Evolutionary conservation across 2,888 invertebrate species (phyloP).

Genomic region (Ceraclea dissimilis): DNA sequence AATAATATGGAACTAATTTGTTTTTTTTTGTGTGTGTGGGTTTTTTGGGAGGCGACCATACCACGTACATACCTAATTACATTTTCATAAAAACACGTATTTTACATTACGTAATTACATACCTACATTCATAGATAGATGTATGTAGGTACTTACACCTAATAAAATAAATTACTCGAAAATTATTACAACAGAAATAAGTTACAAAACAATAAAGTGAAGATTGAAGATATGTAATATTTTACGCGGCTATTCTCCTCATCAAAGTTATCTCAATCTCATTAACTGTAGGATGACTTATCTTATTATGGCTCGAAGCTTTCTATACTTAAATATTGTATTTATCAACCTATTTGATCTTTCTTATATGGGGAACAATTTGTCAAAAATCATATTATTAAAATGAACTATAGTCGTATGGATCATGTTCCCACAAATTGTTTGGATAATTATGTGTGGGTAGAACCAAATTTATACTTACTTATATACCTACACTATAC

Average conservation of each 20-base stretch:
- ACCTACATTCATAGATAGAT: too few species aligned
- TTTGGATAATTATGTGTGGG: slow-evolving; percentile 1
- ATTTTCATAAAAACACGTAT: not conserved
- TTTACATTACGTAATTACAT: not conserved
- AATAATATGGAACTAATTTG: too few species aligned
- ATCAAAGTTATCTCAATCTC: not conserved
- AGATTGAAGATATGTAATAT: not conserved
- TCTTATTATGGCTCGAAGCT: not conserved
- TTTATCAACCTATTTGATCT: not conserved
- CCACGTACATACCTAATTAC: not conserved
- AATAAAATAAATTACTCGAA: not conserved
- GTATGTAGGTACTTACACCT: too few species aligned
- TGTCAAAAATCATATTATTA: not conserved
- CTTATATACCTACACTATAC: too few species aligned
- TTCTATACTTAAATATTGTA: not conserved
- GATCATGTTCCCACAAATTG: not conserved
- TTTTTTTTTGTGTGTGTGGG: too few species aligned
- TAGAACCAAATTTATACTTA: too few species aligned
- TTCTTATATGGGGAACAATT: slow-evolving; percentile 1
- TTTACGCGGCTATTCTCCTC: not conserved
- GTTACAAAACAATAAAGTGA: not conserved
- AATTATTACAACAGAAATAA: too few species aligned
- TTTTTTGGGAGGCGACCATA: too few species aligned
- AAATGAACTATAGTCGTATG: not conserved
- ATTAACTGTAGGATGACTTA: not conserved